A percentile compares a stretch with the other conserved stretches of the same genome.
Evolutionary conservation across 2,888 invertebrate species (phyloP).

Genomic region (Leptinotarsa juncta): DNA sequence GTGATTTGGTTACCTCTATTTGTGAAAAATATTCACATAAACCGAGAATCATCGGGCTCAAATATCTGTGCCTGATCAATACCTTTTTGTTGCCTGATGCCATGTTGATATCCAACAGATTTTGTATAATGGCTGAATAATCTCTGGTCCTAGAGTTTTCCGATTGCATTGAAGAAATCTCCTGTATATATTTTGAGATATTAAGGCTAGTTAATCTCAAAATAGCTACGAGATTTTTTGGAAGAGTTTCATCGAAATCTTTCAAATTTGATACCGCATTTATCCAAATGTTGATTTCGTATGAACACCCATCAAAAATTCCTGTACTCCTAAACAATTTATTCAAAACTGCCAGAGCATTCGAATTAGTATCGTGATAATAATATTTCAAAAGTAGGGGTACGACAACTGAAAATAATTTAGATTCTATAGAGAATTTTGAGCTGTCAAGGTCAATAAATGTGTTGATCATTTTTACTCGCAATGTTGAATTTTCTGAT

Average conservation of each 20-base stretch:
- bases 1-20: constrained; percentile 51
- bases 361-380: constrained; percentile 62
- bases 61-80: constrained; percentile 41
- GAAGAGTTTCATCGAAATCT: constrained; percentile 49
- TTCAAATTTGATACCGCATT: constrained; percentile 56
- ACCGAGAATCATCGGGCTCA: constrained; percentile 62
- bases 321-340: constrained; percentile 73
- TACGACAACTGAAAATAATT: constrained; percentile 53
- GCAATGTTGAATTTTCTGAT: constrained; percentile 51
- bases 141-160: constrained; percentile 22
- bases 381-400: constrained; percentile 62
- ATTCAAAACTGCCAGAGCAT: constrained; percentile 61
- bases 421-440: constrained; percentile 57
- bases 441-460: constrained; percentile 61
- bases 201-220: constrained; percentile 49
- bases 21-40: constrained; percentile 59
- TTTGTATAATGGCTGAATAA: constrained; percentile 36
- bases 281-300: constrained; percentile 76
- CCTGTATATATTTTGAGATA: constrained; percentile 49
- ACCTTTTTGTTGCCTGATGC: constrained; percentile 22
- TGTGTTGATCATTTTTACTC: constrained; percentile 65
- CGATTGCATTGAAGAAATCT: constrained; percentile 43
- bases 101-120: constrained; percentile 24
- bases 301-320: constrained; percentile 73
- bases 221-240: constrained; percentile 55